Percentiles rank a stretch among this genome's conserved stretches.
phyloP scores from a whole-genome alignment of 1,140 invertebrate genomes.

The Anoplophora glabripennis region DNA sequence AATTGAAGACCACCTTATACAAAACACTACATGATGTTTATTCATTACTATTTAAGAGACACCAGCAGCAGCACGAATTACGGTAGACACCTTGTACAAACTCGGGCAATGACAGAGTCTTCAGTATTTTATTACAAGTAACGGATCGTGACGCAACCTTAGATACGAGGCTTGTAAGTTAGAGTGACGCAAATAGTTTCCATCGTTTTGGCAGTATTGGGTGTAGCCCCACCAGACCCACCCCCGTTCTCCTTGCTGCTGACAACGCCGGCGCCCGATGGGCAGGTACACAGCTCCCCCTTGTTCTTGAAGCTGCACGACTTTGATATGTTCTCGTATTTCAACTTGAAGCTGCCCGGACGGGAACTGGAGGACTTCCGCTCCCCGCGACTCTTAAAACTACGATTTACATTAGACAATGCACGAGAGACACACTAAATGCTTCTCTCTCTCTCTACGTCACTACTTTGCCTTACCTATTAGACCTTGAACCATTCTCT shows the following conservation, averaged over 20 bases:
- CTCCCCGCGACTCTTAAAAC: constrained; percentile 50
- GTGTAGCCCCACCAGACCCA: constrained; percentile 18
- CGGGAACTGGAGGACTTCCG: constrained; percentile 48
- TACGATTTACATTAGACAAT: constrained; percentile 6
- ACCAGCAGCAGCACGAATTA: not conserved
- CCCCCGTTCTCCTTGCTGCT: constrained; percentile 27
- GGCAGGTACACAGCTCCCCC: constrained; percentile 42
- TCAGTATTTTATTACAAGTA: not conserved
- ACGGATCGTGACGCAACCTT: constrained; percentile 21
- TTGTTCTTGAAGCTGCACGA: constrained; percentile 47
- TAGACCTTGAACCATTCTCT: constrained; percentile 58
- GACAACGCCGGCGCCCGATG: constrained; percentile 32
- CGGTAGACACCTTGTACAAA: not conserved
- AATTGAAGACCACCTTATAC: too few species aligned
- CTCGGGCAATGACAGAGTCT: not conserved
- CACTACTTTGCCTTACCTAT: constrained; percentile 33
- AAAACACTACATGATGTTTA: too few species aligned
- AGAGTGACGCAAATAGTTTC: constrained; percentile 64
- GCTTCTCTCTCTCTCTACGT: too few species aligned
- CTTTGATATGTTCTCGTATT: constrained; percentile 49
- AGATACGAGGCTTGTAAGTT: constrained; percentile 66
- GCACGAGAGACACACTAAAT: too few species aligned
- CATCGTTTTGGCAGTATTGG: constrained; percentile 59
- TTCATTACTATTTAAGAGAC: not conserved
- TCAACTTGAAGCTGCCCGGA: constrained; percentile 52